Base-by-base conservation (phyloP, 2,888 invertebrate genomes). In the Dynastes tityus region DNA sequence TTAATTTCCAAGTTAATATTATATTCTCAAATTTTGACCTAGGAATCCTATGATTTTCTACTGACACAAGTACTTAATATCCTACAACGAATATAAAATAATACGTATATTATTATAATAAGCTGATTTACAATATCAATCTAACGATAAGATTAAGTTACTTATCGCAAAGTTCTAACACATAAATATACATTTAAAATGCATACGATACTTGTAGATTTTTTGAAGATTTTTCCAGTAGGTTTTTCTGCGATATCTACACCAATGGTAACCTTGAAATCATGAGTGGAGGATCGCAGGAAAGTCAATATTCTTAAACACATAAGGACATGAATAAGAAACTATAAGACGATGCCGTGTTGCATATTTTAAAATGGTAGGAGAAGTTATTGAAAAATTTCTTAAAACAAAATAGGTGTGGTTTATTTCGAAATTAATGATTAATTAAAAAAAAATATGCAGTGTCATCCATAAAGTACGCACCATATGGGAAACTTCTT, bases 251-350 rank as follows among this genome's bases (percentile, higher is more conserved):
- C 16, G 55, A 16, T 53, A 53, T 22, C 55, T 55, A 22, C 11
- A 22, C 40, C 49, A 45, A 45, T 45, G 45, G n/a, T 37, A 71
- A 71, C 71, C 71, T 71, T 71, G 71, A 37, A 53, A 71, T 71
- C 71, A 53, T 32, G 32, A 32, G 71, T 55, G 32, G 37, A 8
- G 55, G 37, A 71, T 55, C 37, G 9, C 37, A 71, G 37, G 55
- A 71, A 71, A 71, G 71, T 71, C 71, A 37, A 71, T 71, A 71
- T 55, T 71, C 55, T 53, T 16, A 70, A 70, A 70, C 27, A n/a
- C 32, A 45, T 71, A 55, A 29, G 37, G 37, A n/a, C 16, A 55
- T 9, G 45, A 37, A 8, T 45, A 45, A 45, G 45, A 45, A 45
- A 9, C 6, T 61, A 6, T 22, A 27, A 22, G 22, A 22, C 61